Evolutionary conservation across 2,113 vertebrate genomes (phyloP).

Genomic region (Tachuris rubrigastra): DNA sequence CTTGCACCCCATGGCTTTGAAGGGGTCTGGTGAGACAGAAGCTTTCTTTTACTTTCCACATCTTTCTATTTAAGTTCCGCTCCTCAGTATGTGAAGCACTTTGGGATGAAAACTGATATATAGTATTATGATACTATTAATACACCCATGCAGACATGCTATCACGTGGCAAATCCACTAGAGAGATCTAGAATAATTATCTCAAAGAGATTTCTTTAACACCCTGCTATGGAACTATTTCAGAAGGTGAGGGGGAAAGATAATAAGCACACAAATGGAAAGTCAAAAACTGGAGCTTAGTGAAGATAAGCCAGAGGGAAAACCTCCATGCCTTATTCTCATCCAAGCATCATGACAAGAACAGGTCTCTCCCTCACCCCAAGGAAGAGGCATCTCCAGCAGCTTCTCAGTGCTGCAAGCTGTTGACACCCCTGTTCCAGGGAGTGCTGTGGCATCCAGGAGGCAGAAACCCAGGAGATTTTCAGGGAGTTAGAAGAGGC

Average conservation of each 20-base stretch:
- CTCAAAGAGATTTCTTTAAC: not conserved
- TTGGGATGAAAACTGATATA: not conserved
- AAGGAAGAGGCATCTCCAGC: not conserved
- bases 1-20: not conserved
- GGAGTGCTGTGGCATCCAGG: not conserved
- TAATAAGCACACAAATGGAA: not conserved
- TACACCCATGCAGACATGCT: not conserved
- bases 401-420: not conserved
- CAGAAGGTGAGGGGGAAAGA: not conserved
- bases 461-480: not conserved
- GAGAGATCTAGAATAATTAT: not conserved
- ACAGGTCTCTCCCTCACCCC: not conserved
- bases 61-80: not conserved
- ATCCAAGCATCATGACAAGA: not conserved
- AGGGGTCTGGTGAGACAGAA: not conserved
- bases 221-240: not conserved
- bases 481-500: not conserved
- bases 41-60: fast-evolving
- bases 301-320: not conserved
- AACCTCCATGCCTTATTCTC: not conserved
- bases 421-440: not conserved
- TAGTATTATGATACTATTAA: not conserved
- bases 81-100: not conserved
- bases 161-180: not conserved
- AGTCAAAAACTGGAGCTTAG: not conserved